Evolutionary conservation across 2,797 vertebrate genomes (phyloP).

Genomic region (Schizopygopsis pylzovi): DNA sequence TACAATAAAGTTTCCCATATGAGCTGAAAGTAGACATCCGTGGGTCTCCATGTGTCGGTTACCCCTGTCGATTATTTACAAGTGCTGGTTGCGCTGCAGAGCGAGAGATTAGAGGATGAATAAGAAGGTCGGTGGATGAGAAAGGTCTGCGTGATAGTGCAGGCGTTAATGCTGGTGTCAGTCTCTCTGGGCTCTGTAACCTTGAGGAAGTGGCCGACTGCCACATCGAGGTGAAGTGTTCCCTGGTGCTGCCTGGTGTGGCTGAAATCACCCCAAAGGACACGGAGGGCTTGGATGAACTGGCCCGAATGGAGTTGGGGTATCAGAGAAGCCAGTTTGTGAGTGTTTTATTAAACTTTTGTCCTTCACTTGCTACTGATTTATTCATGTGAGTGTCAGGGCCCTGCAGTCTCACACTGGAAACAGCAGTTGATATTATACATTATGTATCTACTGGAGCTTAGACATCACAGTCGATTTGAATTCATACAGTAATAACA

Average conservation of each 20-base stretch:
- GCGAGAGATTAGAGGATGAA: conserved; percentile 1
- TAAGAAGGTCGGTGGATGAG: background rate
- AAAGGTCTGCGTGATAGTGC: conserved; percentile 5
- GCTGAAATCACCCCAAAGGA: background rate
- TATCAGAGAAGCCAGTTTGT: background rate
- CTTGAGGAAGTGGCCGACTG: conserved; percentile 7
- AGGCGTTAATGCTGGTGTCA: background rate
- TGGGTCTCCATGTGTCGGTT: background rate
- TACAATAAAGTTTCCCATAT: background rate
- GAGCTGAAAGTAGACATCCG: conserved; percentile 8
- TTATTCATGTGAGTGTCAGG: conserved; percentile 32
- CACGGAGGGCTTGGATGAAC: background rate
- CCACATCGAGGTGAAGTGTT: background rate
- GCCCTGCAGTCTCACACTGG: background rate
- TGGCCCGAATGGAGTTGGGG: background rate
- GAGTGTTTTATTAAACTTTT: background rate
- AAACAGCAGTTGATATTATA: conserved; percentile 1
- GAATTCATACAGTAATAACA: background rate
- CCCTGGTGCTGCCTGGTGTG: background rate
- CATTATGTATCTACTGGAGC: background rate
- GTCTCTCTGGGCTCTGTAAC: conserved; percentile 18
- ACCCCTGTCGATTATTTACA: background rate
- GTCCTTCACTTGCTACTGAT: conserved; percentile 25
- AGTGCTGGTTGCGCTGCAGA: background rate
- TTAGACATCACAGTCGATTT: background rate